Percentiles rank a stretch among this genome's conserved stretches.
phyloP scores from a whole-genome alignment of 1,140 invertebrate species.

The Drosophila tsacasi region DNA sequence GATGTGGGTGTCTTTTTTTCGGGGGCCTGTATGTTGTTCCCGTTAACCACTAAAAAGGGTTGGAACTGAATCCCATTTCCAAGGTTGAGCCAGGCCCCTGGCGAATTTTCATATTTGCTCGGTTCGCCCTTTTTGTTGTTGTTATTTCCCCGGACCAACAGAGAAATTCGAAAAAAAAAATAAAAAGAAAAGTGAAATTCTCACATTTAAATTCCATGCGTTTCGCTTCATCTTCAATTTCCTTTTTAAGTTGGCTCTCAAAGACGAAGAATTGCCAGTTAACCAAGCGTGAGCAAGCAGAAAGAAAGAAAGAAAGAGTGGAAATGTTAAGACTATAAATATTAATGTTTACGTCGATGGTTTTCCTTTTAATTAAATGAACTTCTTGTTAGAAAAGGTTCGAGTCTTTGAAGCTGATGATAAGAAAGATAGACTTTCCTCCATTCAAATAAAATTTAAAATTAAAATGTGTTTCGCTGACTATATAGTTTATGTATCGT shows the following conservation, averaged over 20 bases:
- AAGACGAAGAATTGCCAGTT: conserved; percentile 41
- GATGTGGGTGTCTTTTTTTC: conserved; percentile 30
- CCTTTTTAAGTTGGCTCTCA: conserved; percentile 54
- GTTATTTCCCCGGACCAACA: not conserved
- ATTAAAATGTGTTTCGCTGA: no score
- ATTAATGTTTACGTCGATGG: conserved; percentile 31
- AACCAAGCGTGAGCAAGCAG: conserved; percentile 40
- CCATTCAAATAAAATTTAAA: no score
- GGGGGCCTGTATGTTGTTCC: conserved; percentile 17
- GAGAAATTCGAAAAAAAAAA: conserved; percentile 24
- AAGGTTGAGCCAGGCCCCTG: conserved; percentile 30
- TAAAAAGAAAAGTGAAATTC: conserved; percentile 46
- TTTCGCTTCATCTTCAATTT: conserved; percentile 59
- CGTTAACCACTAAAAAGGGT: conserved; percentile 30
- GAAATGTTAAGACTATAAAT: conserved; percentile 43
- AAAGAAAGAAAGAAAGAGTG: conserved; percentile 15
- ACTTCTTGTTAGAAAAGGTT: conserved; percentile 7
- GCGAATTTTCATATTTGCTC: conserved; percentile 43
- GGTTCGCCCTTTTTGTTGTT: conserved; percentile 15
- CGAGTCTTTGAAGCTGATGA: not conserved
- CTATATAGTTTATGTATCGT: not conserved
- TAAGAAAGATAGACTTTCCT: not conserved
- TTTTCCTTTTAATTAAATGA: conserved; percentile 48
- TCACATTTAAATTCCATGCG: conserved; percentile 67
- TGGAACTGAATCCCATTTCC: conserved; percentile 25